phyloP scores from a whole-genome alignment of 2,888 invertebrate species.

The Aelia acuminata region DNA sequence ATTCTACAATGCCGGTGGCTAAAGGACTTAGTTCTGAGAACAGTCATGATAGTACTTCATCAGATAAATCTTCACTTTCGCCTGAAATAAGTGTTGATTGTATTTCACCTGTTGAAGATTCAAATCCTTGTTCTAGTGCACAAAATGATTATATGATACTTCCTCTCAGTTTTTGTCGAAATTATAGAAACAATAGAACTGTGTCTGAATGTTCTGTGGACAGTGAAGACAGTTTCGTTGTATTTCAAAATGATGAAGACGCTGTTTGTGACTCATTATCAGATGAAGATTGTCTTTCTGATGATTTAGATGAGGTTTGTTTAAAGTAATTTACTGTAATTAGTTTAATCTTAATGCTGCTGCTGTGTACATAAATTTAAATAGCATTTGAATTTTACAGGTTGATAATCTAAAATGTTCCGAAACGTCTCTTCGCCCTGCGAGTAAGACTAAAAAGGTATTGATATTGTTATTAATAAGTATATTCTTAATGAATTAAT shows the following conservation, averaged over 20 bases:
- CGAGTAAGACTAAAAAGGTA: not conserved
- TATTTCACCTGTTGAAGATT: not conserved
- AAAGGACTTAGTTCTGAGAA: not conserved
- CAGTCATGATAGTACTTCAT: not conserved
- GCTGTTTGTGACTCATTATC: conserved; percentile 58
- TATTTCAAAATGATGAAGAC: conserved; percentile 65
- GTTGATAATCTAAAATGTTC: not conserved
- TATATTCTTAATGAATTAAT: not conserved
- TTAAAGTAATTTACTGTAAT: not conserved
- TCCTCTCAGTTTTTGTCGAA: not conserved
- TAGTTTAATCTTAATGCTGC: not conserved
- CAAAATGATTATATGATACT: not conserved
- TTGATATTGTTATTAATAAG: not conserved
- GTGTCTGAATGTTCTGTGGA: conserved; percentile 67
- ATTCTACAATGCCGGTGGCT: not conserved
- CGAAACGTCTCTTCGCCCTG: not conserved
- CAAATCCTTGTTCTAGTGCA: not conserved
- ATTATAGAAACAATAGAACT: conserved; percentile 56
- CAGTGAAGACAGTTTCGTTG: conserved; percentile 67
- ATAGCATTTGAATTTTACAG: not conserved
- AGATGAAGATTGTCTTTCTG: conserved; percentile 59
- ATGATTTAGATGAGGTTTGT: conserved; percentile 61
- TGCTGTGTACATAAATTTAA: not conserved
- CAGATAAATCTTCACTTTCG: conserved; percentile 2
- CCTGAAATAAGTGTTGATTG: conserved; percentile 1